These are phyloP conservation scores for Volucella inanis DNA, from an alignment of 2,888 invertebrate species.

Conservation along the genomic window DNA sequence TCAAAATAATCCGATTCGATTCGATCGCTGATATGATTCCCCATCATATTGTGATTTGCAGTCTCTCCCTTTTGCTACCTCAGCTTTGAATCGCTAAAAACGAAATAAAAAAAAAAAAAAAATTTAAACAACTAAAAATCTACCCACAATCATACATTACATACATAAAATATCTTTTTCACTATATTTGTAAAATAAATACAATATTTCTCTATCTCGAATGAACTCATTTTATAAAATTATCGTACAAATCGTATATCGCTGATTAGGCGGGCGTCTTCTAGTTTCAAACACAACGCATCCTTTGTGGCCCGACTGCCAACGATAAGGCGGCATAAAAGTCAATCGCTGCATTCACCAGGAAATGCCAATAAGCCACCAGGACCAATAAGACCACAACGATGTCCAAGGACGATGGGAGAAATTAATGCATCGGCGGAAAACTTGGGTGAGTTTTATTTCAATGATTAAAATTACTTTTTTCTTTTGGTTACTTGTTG, in stretches of 20 bases:
- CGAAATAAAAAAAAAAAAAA: constrained; percentile 27
- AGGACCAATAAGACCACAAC: constrained; percentile 79
- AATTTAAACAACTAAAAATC: constrained; percentile 23
- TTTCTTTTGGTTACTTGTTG: constrained; percentile 59
- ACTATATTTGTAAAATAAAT: constrained; percentile 51
- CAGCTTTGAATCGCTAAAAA: constrained; percentile 34
- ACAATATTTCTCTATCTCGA: constrained; percentile 68
- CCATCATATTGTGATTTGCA: constrained; percentile 53
- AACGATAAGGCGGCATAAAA: constrained; percentile 92
- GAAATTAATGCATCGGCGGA: constrained; percentile 90
- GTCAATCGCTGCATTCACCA: constrained; percentile 90
- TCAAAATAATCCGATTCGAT: constrained; percentile 24
- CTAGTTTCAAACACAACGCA: constrained; percentile 96
- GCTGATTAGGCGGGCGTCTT: constrained; percentile 87
- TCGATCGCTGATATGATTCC: constrained; percentile 36
- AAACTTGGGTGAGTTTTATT: constrained; percentile 86
- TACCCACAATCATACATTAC: constrained; percentile 53
- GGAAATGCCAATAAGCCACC: constrained; percentile 82
- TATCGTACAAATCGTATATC: constrained; percentile 79
- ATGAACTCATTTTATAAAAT: constrained; percentile 74
- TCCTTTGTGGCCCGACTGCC: constrained; percentile 96
- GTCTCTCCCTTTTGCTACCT: not conserved
- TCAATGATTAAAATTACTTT: constrained; percentile 40
- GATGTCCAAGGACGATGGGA: constrained; percentile 86
- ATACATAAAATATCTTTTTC: constrained; percentile 61